These are phyloP conservation scores for Teleogryllus oceanicus DNA, from an alignment of 2,888 invertebrate species.

Conservation along the genomic window DNA sequence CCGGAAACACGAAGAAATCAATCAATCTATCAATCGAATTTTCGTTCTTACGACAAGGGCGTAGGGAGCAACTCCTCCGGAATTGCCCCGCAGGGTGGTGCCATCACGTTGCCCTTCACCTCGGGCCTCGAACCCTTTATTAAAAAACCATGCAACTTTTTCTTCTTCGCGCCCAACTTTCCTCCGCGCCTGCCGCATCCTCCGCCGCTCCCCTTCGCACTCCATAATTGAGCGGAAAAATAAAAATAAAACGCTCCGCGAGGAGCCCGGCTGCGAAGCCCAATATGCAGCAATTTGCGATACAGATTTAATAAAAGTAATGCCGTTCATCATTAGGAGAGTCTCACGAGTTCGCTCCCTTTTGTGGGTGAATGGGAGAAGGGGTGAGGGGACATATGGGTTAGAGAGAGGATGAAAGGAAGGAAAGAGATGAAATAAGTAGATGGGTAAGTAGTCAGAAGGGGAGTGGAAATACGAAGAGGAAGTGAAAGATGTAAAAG, in stretches of 20 bases:
- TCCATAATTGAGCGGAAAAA: neutral
- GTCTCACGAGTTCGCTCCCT: neutral
- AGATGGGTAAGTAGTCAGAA: neutral
- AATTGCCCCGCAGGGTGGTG: too few species aligned
- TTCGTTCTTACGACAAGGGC: too few species aligned
- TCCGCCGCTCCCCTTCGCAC: neutral
- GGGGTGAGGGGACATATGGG: too few species aligned
- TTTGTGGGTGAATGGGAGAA: too few species aligned
- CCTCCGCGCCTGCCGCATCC: neutral
- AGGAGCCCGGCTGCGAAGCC: neutral
- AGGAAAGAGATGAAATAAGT: neutral
- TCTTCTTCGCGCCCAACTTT: neutral
- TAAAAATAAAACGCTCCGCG: neutral
- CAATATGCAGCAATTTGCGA: conserved; percentile 8
- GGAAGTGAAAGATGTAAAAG: neutral
- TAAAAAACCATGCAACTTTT: neutral
- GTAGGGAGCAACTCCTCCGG: too few species aligned
- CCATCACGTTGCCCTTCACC: too few species aligned
- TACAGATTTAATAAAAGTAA: neutral
- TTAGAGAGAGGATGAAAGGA: neutral
- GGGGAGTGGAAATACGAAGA: neutral
- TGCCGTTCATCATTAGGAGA: neutral
- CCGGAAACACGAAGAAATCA: too few species aligned
- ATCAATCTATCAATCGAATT: too few species aligned
- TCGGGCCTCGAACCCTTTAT: neutral